Base-by-base conservation (phyloP, 2,888 invertebrate species). In the Oscheius sp. region DNA sequence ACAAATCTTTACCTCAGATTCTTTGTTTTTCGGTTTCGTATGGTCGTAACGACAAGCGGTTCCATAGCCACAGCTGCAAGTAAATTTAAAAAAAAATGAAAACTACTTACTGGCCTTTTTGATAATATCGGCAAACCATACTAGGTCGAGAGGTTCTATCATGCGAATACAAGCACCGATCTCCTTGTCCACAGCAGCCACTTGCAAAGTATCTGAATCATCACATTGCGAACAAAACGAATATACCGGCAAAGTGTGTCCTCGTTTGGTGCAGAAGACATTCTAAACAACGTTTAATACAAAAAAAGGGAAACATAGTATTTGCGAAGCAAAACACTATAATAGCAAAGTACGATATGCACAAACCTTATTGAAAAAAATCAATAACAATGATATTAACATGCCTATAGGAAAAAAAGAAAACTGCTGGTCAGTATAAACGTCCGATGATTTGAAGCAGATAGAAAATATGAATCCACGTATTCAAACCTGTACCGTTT, bases 121-220 rank as follows among this genome's bases (percentile, higher is more conserved):
- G 49, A 67, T 78, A 78, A 47, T 77, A 80, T 12, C 73, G 74
- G 70, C 83, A 83, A 28, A 76, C 68, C 63, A 67, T 70, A 20
- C 79, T 78, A 5, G 67, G 62, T 6, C 68, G 64, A 4, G 65
- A 61, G 41, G 41, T 65, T 6, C 73, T 63, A 26, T 79, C 79
- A 62, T 79, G 79, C n/a, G 78, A 78, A 54, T 66, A 79, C 1
- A 30, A 26, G 41, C 67, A 67, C 22, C 51, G 22, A 30, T 67
- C 67, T 14, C 61, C 67, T 30, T 22, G 56, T 3, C 51, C 24
- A 51, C 67, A 67, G 28, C 49, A 36, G 28, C 62, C 62, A 50
- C 36, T 67, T 14, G 62, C 61, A 26, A 62, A 67, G 32, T 67
- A 67, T 50, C 67, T 61, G 38, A 14, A 65, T 12, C 2, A 22